Evolutionary conservation across 2,797 vertebrate genomes (phyloP).

Genomic region (Eulemur coronatus): DNA sequence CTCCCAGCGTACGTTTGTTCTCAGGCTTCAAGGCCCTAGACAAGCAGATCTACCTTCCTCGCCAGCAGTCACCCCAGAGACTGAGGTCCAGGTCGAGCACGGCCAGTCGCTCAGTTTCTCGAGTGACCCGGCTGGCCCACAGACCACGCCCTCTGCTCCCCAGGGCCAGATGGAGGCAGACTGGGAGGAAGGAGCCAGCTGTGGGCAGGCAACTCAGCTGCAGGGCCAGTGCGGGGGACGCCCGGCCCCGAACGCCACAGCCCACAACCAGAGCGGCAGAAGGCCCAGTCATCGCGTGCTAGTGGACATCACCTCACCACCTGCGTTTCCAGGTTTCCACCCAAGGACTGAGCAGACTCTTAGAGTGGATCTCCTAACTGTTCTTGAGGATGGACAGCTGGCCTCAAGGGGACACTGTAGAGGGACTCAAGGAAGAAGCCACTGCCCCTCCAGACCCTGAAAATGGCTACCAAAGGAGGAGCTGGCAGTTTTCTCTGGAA

Average conservation of each 20-base stretch:
- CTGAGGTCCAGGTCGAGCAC: neutral
- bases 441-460: neutral
- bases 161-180: neutral
- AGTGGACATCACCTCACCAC: neutral
- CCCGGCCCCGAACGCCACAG: neutral
- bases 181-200: neutral
- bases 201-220: neutral
- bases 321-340: neutral
- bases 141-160: neutral
- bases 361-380: neutral
- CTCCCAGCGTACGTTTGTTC: neutral
- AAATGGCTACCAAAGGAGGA: neutral
- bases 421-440: neutral
- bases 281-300: too few relatives aligned
- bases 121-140: neutral
- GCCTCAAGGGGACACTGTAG: neutral
- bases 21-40: neutral
- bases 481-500: neutral
- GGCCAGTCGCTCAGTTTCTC: neutral
- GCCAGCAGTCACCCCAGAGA: neutral
- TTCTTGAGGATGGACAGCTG: neutral
- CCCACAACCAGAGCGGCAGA: neutral
- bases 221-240: neutral
- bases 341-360: neutral
- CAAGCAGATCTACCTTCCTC: neutral